phyloP scores from a whole-genome alignment of 2,888 invertebrate genomes.

The Diaprepes abbreviatus region DNA sequence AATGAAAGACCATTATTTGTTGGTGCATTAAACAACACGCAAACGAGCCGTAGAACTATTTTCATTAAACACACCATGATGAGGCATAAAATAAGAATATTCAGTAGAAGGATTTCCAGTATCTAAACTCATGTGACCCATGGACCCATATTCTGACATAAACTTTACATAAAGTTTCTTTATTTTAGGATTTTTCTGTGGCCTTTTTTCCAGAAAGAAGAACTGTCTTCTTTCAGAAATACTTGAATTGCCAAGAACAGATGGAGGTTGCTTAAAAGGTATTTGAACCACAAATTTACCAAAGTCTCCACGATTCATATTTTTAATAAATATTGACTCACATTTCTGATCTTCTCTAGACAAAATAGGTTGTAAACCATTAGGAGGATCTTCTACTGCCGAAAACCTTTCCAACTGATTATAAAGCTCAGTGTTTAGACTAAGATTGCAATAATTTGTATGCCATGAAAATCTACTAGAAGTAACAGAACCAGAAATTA shows the following conservation, averaged over 20 bases:
- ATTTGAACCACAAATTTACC: constrained; percentile 4
- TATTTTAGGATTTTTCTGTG: constrained; percentile 17
- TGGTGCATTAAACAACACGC: background rate
- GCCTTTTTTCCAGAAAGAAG: background rate
- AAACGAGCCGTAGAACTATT: background rate
- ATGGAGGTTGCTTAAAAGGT: constrained; percentile 6
- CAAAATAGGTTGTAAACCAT: constrained; percentile 1
- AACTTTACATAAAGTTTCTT: constrained; percentile 12
- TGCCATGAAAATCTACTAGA: background rate
- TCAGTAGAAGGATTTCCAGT: background rate
- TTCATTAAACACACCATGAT: too few relatives aligned
- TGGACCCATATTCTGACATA: constrained; percentile 21
- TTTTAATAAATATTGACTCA: background rate
- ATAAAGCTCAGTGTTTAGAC: constrained; percentile 13
- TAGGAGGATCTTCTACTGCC: constrained; percentile 34
- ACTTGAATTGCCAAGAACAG: constrained; percentile 2
- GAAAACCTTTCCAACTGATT: constrained; percentile 31
- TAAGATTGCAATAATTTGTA: constrained; percentile 13
- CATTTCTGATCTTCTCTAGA: constrained; percentile 12
- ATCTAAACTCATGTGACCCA: background rate
- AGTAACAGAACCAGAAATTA: background rate
- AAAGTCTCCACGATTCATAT: too few relatives aligned
- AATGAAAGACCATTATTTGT: background rate
- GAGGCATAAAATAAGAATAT: too few relatives aligned
- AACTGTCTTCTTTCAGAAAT: background rate